Evolutionary conservation across 2,888 invertebrate genomes (phyloP).

Genomic region (Lepetodrilus schrolli): DNA sequence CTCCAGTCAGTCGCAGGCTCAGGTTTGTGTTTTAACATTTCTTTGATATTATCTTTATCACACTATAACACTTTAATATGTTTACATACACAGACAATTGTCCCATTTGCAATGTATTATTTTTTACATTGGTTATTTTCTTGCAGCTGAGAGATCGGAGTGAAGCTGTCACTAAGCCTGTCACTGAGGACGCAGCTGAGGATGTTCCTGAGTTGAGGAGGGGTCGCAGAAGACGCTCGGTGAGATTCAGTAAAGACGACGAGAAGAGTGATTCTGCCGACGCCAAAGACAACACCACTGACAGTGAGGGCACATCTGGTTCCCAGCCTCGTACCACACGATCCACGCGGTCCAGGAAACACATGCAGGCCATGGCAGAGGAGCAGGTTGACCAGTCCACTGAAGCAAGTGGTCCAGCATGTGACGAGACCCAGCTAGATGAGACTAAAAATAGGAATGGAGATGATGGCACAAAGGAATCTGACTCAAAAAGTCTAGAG

Average conservation of each 20-base stretch:
- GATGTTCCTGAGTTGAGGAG: background rate
- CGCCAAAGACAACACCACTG: too few relatives aligned
- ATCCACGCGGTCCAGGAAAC: background rate
- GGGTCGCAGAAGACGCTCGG: background rate
- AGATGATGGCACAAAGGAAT: background rate
- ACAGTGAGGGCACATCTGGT: background rate
- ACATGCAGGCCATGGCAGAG: background rate
- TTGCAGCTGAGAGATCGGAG: background rate
- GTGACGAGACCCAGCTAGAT: background rate
- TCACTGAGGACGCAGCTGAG: too few relatives aligned
- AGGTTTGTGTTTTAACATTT: too few relatives aligned
- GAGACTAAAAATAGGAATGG: background rate
- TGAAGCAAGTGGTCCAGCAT: background rate
- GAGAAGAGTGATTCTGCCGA: too few relatives aligned
- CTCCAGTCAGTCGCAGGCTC: conserved; percentile 39
- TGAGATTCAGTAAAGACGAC: background rate
- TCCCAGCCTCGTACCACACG: background rate
- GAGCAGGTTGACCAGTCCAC: background rate
- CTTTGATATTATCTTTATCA: too few relatives aligned
- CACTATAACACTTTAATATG: too few relatives aligned
- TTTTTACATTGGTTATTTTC: background rate
- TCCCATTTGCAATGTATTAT: too few relatives aligned
- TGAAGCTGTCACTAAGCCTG: background rate
- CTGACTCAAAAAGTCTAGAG: background rate
- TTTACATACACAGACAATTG: too few relatives aligned